phyloP scores from a whole-genome alignment of 1,140 invertebrate genomes.

The Papilio xuthus region DNA sequence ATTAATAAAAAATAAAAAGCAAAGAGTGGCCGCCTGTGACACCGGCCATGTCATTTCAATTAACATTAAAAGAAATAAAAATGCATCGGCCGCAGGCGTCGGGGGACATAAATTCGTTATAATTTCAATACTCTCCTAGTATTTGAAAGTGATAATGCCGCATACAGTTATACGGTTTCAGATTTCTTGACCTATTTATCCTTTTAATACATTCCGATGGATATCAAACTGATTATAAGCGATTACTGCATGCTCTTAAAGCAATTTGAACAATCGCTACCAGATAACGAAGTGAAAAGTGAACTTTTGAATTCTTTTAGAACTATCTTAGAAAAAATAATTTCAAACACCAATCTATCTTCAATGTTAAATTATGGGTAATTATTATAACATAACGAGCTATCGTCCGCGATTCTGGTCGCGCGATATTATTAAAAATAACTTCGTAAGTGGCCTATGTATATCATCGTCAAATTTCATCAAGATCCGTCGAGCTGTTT shows the following conservation, averaged over 20 bases:
- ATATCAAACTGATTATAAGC: slow-evolving; percentile 1
- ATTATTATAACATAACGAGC: background rate
- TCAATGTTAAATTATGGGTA: background rate
- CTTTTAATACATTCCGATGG: slow-evolving; percentile 28
- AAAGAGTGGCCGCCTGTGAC: slow-evolving; percentile 56
- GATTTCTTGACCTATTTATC: slow-evolving; percentile 30
- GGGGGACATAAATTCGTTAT: slow-evolving; percentile 68
- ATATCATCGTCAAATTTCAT: no score
- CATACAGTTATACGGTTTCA: slow-evolving; percentile 39
- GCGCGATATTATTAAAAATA: no score
- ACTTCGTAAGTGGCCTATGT: no score
- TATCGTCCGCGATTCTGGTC: no score
- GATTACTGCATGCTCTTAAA: background rate
- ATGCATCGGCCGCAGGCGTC: slow-evolving; percentile 49
- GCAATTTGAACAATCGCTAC: background rate
- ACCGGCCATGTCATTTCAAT: slow-evolving; percentile 73
- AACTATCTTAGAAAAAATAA: background rate
- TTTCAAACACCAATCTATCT: background rate
- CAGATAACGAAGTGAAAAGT: background rate
- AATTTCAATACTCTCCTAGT: slow-evolving; percentile 58
- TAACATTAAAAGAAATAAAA: slow-evolving; percentile 74
- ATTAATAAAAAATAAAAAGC: slow-evolving; percentile 67
- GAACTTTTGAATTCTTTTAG: background rate
- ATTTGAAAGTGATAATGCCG: slow-evolving; percentile 57
- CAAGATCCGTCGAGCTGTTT: no score